A percentile compares a stretch with the other conserved stretches of the same genome.
phyloP scores from a whole-genome alignment of 2,888 invertebrate species.

The Drosophila mettleri region DNA sequence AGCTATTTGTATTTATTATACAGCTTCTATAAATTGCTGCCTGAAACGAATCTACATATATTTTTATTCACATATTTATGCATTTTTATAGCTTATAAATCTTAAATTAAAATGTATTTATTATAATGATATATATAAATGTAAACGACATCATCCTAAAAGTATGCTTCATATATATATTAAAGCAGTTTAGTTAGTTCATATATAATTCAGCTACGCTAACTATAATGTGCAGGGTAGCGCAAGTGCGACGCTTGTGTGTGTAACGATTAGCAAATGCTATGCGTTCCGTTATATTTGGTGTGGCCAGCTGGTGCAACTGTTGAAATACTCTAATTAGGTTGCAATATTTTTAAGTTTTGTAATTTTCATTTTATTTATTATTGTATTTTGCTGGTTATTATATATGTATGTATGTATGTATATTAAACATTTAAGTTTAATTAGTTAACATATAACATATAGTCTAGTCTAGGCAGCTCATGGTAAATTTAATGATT shows the following conservation, averaged over 20 bases:
- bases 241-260: too few species aligned
- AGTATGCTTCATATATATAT: neutral
- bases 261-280: neutral
- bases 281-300: constrained; percentile 32
- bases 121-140: neutral
- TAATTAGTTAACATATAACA: neutral
- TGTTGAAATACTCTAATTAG: neutral
- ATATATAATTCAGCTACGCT: too few species aligned
- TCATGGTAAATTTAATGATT: neutral
- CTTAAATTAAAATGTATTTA: neutral
- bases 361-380: neutral
- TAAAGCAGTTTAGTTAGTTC: too few species aligned
- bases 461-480: neutral
- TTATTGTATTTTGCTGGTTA: neutral
- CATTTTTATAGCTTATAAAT: neutral
- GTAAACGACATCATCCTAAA: neutral
- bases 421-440: neutral
- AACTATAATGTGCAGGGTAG: neutral
- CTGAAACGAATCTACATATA: neutral
- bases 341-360: neutral
- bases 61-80: too few species aligned
- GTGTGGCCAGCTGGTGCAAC: constrained; percentile 17
- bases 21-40: neutral
- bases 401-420: too few species aligned
- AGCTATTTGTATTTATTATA: neutral